Evolutionary conservation across 1,140 invertebrate genomes (phyloP).

Genomic region (Phenacoccus solenopsis): DNA sequence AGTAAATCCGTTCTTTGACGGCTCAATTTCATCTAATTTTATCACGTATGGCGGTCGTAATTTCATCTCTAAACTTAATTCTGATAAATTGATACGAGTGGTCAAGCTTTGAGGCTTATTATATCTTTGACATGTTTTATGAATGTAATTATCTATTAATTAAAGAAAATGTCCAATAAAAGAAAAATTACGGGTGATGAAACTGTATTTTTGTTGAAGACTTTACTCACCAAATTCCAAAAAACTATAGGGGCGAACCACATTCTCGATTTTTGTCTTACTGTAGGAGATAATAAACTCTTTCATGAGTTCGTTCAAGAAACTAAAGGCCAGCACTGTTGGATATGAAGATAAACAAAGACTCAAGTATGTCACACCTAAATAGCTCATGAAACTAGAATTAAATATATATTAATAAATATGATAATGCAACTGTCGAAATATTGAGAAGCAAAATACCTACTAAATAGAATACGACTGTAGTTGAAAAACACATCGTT

Average conservation of each 20-base stretch:
- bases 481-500: slow-evolving; percentile 30
- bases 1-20: background rate
- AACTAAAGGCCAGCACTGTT: slow-evolving; percentile 35
- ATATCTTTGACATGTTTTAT: slow-evolving; percentile 34
- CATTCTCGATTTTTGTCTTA: slow-evolving; percentile 29
- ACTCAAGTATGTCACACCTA: slow-evolving; percentile 34
- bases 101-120: slow-evolving; percentile 34
- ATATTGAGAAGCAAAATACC: slow-evolving; percentile 23
- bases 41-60: slow-evolving; percentile 32
- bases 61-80: slow-evolving; percentile 34
- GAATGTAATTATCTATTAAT: slow-evolving; percentile 34
- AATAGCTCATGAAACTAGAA: slow-evolving; percentile 35
- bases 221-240: slow-evolving; percentile 36
- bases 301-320: slow-evolving; percentile 37
- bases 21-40: background rate
- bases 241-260: slow-evolving; percentile 35
- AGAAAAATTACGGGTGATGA: background rate
- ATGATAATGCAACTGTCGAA: background rate
- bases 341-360: slow-evolving; percentile 35
- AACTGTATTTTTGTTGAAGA: too few relatives aligned
- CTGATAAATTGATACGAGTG: slow-evolving; percentile 33
- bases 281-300: slow-evolving; percentile 35
- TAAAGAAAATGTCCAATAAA: too few relatives aligned
- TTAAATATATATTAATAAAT: background rate
- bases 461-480: slow-evolving; percentile 31